Conservation (phyloP, 2,113 vertebrate species). For the Apodemus speciosus region DNA sequence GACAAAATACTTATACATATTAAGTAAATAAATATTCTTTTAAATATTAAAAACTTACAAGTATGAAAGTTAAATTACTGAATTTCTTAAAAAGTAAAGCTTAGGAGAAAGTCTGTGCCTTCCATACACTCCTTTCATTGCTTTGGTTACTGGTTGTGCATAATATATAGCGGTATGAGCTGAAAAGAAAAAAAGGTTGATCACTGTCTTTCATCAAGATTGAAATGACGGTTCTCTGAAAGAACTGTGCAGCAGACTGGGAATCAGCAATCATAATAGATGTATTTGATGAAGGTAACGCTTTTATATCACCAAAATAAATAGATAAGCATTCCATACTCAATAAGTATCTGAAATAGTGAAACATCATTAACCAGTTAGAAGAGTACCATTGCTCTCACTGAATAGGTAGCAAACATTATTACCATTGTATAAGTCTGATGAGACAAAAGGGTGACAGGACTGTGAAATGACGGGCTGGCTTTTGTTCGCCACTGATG, state of each 20-base stretch:
- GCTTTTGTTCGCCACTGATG: neutral
- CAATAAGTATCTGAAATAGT: neutral
- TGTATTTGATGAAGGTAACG: neutral
- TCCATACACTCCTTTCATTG: neutral
- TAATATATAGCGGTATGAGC: neutral
- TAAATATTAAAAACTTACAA: neutral
- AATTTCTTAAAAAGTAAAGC: constrained; percentile 5
- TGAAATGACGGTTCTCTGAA: neutral
- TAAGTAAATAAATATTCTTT: neutral
- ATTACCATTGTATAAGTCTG: neutral
- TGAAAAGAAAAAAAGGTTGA: neutral
- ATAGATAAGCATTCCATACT: neutral
- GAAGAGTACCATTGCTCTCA: neutral
- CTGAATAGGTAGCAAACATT: no score
- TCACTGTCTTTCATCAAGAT: neutral
- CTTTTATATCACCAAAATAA: neutral
- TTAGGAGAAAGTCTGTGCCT: neutral
- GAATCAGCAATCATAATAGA: neutral
- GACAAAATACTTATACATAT: neutral
- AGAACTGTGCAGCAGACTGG: neutral
- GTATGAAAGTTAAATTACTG: neutral
- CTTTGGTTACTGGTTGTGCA: neutral
- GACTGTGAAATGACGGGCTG: neutral
- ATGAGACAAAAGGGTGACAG: neutral
- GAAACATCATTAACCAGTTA: neutral